Evolutionary conservation across 2,113 vertebrate species (phyloP), one percentile per base, ranked within the genome.

Genomic region (Indicator indicator): DNA sequence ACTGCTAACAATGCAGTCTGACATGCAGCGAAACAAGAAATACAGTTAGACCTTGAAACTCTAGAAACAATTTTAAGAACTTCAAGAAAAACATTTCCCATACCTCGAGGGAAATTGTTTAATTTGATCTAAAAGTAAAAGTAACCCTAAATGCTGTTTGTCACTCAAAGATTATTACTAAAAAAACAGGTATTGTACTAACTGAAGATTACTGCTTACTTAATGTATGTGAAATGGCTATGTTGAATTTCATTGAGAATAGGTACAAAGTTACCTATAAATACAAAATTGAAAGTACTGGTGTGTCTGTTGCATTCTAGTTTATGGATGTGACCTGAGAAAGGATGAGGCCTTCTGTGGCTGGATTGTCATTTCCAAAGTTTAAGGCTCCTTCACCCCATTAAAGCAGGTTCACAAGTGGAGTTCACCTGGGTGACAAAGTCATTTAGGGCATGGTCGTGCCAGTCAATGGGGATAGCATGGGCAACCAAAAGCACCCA

Each of bases 401-500:
- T 7, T 16, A 88, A 91, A 77, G 42, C 5, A 42, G 19, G 52
- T 63, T 83, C 20, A 18, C 30, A 68, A 71, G 27, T 23, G 19
- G 15, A 7, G 10, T 40, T 27, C 38, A 24, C 4, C 10, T 38
- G 33, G 27, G 26, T 76, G 38, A 55, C 64, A 94, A 83, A 90
- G 28, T 16, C 19, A 77, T 23, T 40, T 0, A 0, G 7, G 40
- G 28, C 1, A 1, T 6, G 18, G 42, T n/a, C 2, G 0, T 16
- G 27, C 8, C n/a, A 63, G 23, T 33, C 60, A 67, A n/a, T 2
- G 27, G 19, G 5, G 30, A 65, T 58, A 65, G 21, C 23, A 11
- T 0, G 0, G 56, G 38, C 0, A 2, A 42, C 7, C 12, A 59
- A 65, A 16, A 67, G 13, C 17, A 62, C 13, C 13, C 1, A 2